Base-by-base conservation (phyloP, 2,888 invertebrate genomes). In the Hypercompe scribonia region DNA sequence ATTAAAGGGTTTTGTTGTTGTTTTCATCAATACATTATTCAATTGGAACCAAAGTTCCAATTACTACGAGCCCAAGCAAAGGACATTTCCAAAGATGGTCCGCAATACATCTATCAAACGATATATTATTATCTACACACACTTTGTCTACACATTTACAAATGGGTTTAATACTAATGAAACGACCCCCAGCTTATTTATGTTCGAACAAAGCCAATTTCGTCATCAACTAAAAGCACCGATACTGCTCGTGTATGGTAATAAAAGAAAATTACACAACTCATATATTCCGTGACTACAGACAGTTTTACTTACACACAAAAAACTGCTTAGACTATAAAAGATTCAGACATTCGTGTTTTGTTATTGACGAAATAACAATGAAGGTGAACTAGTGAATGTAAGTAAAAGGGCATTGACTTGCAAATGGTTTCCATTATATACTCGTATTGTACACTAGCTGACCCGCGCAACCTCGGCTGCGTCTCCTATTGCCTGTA, bases 221-320 rank as follows among this genome's bases (percentile, higher is more conserved):
- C 77, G 79, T 83, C 85, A 86, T 86, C 85, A 81, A 81, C 84
- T 87, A 84, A 86, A 86, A 83, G 84, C 86, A 80, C 81, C 83
- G 81, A 86, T 84, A 78, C 78, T 84, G 80, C 83, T 84, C 78
- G 78, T 84, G 72, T 84, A 82, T 80, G 80, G 87, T 79, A 82
- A 88, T 86, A 87, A 87, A 85, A 84, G 80, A 81, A 84, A 84
- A 86, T 87, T 87, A 86, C 84, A 78, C 73, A 84, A 87, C 84
- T 84, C 78, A 81, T 78, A 79, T 81, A 80, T 86, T 81, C 66
- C 88, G 86, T 87, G 89, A 84, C 87, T 85, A 74, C 75, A 68
- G 69, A 78, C 82, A 86, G 83, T 88, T 83, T 83, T 77, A 74
- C 73, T 76, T 69, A 75, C 74, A 77, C 80, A 78, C 77, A 78